Percentiles rank a stretch among this genome's conserved stretches.
Evolutionary conservation across 2,797 vertebrate species (phyloP).

Genomic region (Sebastes dallii): DNA sequence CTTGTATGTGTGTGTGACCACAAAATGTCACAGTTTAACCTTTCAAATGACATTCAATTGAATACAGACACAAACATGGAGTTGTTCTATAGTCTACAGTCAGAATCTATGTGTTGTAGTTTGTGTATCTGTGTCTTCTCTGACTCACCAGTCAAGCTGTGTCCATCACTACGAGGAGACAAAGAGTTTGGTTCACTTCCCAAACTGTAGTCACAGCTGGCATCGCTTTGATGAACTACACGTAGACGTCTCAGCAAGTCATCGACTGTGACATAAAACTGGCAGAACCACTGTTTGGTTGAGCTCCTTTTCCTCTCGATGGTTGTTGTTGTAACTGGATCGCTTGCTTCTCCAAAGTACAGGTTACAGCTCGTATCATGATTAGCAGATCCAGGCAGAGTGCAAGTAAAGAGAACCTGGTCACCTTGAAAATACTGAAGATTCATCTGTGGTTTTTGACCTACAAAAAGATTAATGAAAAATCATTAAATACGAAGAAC

Average conservation of each 20-base stretch:
- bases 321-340: fast-evolving
- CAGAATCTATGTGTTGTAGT: not conserved
- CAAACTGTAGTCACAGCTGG: not conserved
- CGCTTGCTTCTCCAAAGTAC: slow-evolving; percentile 41
- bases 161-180: not conserved
- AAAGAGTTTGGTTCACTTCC: not conserved
- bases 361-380: slow-evolving; percentile 6
- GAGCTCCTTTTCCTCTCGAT: fast-evolving
- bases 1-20: too few relatives aligned
- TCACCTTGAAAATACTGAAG: fast-evolving
- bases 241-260: not conserved
- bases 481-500: not conserved
- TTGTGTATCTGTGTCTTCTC: not conserved
- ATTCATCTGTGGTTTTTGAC: not conserved
- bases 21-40: too few relatives aligned
- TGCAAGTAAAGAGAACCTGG: fast-evolving
- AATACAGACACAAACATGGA: not conserved
- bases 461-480: not conserved
- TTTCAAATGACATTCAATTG: not conserved
- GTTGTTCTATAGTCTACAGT: too few relatives aligned
- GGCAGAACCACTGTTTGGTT: not conserved
- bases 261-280: not conserved
- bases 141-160: not conserved
- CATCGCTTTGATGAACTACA: not conserved
- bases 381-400: slow-evolving; percentile 12